Evolutionary conservation across 2,888 invertebrate species (phyloP).

Genomic region (Mesorhabditis spiculigera): DNA sequence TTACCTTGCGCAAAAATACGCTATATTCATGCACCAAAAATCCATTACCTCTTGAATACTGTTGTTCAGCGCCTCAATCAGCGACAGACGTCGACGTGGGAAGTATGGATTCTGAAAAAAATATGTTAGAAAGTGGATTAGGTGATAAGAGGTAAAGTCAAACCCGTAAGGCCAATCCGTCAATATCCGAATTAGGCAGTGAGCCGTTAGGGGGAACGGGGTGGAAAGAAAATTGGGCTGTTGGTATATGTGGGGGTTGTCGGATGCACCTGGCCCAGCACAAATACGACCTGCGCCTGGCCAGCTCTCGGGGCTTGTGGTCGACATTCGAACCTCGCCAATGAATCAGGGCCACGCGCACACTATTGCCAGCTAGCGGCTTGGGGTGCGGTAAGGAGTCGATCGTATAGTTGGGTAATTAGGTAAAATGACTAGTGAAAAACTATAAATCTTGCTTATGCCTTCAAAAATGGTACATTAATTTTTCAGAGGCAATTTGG

Average conservation of each 20-base stretch:
- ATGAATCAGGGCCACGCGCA: too few relatives aligned
- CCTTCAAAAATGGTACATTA: too few relatives aligned
- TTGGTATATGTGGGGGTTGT: background rate
- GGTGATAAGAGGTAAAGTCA: background rate
- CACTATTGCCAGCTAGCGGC: too few relatives aligned
- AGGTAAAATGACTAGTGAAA: too few relatives aligned
- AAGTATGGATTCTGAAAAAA: slow-evolving; percentile 12
- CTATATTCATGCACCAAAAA: background rate
- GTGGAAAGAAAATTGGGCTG: background rate
- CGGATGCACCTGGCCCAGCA: slow-evolving; percentile 5
- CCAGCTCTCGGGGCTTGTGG: too few relatives aligned
- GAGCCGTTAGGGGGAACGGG: background rate
- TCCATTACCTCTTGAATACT: slow-evolving; percentile 19
- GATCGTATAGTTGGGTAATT: too few relatives aligned
- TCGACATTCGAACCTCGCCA: too few relatives aligned
- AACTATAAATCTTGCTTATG: too few relatives aligned
- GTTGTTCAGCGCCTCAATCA: slow-evolving; percentile 23
- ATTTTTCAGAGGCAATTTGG: too few relatives aligned
- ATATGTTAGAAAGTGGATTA: background rate
- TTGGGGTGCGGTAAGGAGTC: too few relatives aligned
- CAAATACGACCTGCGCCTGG: background rate
- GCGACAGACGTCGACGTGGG: slow-evolving; percentile 16
- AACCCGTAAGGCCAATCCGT: too few relatives aligned
- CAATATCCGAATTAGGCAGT: background rate
- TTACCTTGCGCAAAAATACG: too few relatives aligned